Evolutionary conservation across 2,113 vertebrate species (phyloP).

Genomic region (Pleuronectes platessa): DNA sequence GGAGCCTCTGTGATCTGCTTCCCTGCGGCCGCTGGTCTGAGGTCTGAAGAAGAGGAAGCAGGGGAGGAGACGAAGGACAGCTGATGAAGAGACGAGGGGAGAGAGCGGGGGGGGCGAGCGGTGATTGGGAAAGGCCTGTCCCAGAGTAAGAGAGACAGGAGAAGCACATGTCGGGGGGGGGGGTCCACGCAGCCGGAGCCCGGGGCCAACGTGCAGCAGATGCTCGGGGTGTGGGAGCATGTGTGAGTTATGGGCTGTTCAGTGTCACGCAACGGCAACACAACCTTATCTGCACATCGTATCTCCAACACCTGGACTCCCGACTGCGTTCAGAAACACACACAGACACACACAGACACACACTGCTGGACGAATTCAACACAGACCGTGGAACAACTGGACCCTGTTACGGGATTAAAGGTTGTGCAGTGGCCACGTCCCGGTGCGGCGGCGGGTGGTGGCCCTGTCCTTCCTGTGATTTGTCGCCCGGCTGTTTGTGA

Average conservation of each 20-base stretch:
- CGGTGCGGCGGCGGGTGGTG: no score
- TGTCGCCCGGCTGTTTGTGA: not conserved
- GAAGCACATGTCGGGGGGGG: conserved; percentile 11
- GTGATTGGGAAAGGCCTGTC: conserved; percentile 8
- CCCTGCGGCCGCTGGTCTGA: not conserved
- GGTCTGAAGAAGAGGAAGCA: conserved; percentile 8
- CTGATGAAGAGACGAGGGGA: conserved; percentile 4
- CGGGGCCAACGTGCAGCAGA: conserved; percentile 68
- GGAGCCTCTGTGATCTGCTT: not conserved
- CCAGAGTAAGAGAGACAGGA: conserved; percentile 6
- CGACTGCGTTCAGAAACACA: not conserved
- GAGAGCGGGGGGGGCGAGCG: not conserved
- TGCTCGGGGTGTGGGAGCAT: conserved; percentile 40
- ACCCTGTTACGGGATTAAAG: no score
- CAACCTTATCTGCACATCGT: conserved; percentile 37
- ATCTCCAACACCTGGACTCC: conserved; percentile 29
- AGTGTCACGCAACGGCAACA: conserved; percentile 39
- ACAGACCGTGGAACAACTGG: no score
- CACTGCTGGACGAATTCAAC: no score
- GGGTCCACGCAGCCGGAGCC: conserved; percentile 43
- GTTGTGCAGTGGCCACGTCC: no score
- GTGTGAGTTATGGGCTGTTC: conserved; percentile 44
- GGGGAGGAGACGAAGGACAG: conserved; percentile 13
- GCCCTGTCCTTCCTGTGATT: no score
- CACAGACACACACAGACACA: conserved; percentile 1